Evolutionary conservation across 30 jellyfish, hydroid and myxozoan genomes (phyloP), one percentile per base, ranked within the genome.

Genomic region (Chironex yamaguchii): DNA sequence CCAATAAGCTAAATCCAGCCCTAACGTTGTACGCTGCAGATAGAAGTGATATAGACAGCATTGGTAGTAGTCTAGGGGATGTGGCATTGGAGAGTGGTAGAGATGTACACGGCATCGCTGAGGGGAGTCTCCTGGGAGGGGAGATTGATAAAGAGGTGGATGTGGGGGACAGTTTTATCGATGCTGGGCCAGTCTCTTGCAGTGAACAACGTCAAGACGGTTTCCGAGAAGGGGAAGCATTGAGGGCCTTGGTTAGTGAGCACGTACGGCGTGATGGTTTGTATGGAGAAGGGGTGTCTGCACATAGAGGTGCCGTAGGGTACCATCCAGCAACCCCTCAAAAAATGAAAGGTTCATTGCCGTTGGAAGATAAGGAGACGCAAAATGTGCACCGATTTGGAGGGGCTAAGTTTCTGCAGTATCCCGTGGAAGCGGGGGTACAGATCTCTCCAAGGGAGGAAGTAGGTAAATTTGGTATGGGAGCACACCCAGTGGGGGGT

Each of bases 1-100:
- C 90, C n/a, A 88, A 86, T 11, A 68, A 85, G 4, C 76, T 42
- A 48, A 89, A 86, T 73, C 96, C 96, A 2, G 76, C 90, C 2
- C 68, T 52, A 2, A 82, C 76, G 0, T 31, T 86, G 68, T 86
- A 74, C 64, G 52, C 90, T 4, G 71, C 86, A 4, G 96, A 86
- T 78, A 86, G 67, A 30, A 83, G 79, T 17, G 58, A 42, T 69
- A 86, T n/a, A 4, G 23, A 69, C 34, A 80, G 77, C 20, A 81
- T 33, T 20, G 96, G 76, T 33, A 84, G 86, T 11, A 53, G 35
- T 20, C 62, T 42, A 0, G 96, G 76, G 71, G 96, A 79, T 14
- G 14, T 72, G 52, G 76, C 95, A 0, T 11, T 50, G 24, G 79
- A 62, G 4, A 67, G 33, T 52, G n/a, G n/a, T n/a, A n/a, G n/a